Evolutionary conservation across 2,888 invertebrate genomes (phyloP), one percentile per base, ranked within the genome.

Genomic region (Shargacucullia verbasci): DNA sequence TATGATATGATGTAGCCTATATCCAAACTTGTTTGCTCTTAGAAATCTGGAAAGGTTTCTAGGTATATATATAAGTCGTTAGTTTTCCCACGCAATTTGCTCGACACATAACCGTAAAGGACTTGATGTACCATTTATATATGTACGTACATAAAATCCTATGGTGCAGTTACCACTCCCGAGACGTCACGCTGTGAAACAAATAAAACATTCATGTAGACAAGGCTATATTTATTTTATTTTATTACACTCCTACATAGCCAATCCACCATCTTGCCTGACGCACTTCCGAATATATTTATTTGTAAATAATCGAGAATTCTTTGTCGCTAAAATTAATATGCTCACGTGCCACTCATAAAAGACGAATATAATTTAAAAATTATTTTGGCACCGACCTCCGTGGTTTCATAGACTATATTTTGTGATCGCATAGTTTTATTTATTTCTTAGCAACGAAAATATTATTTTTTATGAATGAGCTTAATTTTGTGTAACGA

Each of bases 291-390:
- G 64, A 62, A 67, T 65, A 67, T 61, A 73, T 81, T 79, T 65
- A 65, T 62, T 74, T 73, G 73, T 67, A 67, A 61, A 68, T 63
- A 73, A 72, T 73, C 46, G 14, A 35, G 50, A 67, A 67, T 70
- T 78, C 59, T 70, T 74, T 64, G 65, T 58, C 59, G 59, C 79
- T 79, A 80, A 82, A 83, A 84, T 85, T 82, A 86, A 82, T 82
- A 68, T 59, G 64, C 75, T 78, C 81, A 83, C 84, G 81, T 83
- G 83, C 65, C 54, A 65, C 70, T 81, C 81, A 80, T 86, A 87
- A 84, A 85, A 70, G 45, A 76, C 67, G 54, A 65, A 65, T 58
- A 65, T 58, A 76, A 80, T 45, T 80, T 80, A 76, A 81, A 84
- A 81, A 80, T 72, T 67, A 72, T 58, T 68, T 81, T 85, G 84